phyloP scores from a whole-genome alignment of 2,797 vertebrate species.

The Carapus acus region DNA sequence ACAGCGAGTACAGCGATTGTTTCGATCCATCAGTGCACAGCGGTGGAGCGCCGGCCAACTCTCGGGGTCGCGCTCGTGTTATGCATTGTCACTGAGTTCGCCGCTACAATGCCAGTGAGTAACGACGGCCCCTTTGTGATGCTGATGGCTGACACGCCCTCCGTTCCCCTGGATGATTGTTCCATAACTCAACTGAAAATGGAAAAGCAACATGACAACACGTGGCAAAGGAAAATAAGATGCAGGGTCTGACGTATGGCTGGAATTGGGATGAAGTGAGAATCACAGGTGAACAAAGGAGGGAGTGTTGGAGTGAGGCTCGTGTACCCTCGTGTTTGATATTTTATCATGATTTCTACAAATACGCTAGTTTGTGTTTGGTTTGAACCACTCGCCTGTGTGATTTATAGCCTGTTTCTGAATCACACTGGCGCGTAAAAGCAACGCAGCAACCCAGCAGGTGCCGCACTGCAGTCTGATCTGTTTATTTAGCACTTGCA shows the following conservation, averaged over 20 bases:
- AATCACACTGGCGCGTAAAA: background rate
- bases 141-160: conserved; percentile 62
- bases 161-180: conserved; percentile 61
- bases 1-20: conserved; percentile 51
- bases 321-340: too few species aligned
- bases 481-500: too few species aligned
- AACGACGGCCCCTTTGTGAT: conserved; percentile 54
- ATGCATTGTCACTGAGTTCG: conserved; percentile 50
- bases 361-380: too few species aligned
- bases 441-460: too few species aligned
- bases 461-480: background rate
- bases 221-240: conserved; percentile 37
- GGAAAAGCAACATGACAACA: conserved; percentile 54
- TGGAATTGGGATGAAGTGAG: too few species aligned
- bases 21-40: conserved; percentile 50
- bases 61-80: conserved; percentile 50
- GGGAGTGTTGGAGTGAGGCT: too few species aligned
- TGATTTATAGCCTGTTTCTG: background rate
- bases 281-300: too few species aligned
- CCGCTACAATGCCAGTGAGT: conserved; percentile 50
- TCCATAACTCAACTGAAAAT: conserved; percentile 68
- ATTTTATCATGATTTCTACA: too few species aligned
- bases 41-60: conserved; percentile 40
- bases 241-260: conserved; percentile 24
- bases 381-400: background rate